Evolutionary conservation across 2,113 vertebrate species (phyloP).

Genomic region (Corynorhinus townsendii): DNA sequence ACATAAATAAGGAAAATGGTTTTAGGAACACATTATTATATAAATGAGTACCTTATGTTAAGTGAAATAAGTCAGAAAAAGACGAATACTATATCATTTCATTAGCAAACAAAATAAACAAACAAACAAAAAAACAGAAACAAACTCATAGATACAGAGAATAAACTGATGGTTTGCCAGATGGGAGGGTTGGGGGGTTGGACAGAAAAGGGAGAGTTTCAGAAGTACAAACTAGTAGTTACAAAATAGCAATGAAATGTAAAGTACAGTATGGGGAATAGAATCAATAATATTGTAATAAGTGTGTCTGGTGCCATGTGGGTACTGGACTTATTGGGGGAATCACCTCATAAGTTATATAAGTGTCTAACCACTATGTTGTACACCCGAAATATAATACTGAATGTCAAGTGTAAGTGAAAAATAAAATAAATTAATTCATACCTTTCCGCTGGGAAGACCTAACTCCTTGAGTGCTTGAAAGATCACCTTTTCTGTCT

Average conservation of each 20-base stretch:
- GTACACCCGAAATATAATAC: not conserved
- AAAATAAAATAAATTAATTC: not conserved
- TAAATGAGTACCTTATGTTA: conserved; percentile 84
- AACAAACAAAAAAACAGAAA: not conserved
- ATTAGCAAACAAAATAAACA: not conserved
- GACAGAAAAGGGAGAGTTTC: not conserved
- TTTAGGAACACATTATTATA: conserved; percentile 1
- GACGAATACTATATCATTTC: not conserved
- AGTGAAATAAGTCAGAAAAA: not conserved
- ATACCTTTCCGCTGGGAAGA: conserved; percentile 98
- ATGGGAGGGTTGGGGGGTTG: not conserved
- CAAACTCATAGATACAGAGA: not conserved
- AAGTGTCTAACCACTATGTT: not conserved
- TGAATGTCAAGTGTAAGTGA: not conserved
- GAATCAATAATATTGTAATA: not conserved
- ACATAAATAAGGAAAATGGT: not conserved
- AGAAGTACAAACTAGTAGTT: not conserved
- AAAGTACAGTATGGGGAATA: not conserved
- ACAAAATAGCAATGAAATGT: not conserved
- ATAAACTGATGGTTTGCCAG: not conserved
- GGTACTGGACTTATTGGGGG: not conserved
- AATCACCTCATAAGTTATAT: not conserved
- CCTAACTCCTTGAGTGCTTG: conserved; percentile 98
- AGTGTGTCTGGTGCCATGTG: not conserved
- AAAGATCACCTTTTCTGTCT: conserved; percentile 99